Conservation (phyloP, 1,140 invertebrate genomes). For the Ectropis grisescens region DNA sequence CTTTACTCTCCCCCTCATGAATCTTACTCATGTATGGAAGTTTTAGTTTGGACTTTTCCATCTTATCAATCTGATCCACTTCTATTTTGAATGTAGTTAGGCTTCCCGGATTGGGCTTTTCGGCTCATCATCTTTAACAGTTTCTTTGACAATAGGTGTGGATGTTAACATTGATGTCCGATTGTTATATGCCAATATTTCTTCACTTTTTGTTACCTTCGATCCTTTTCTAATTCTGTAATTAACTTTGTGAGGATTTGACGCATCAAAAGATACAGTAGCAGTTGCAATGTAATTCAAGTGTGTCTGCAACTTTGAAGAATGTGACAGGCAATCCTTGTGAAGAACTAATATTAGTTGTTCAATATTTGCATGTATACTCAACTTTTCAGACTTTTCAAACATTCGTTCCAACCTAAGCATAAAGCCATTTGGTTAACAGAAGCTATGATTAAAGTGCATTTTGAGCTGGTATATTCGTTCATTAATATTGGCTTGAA, state of each 20-base stretch:
- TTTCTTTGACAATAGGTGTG: slow-evolving; percentile 41
- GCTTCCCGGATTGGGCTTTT: slow-evolving; percentile 48
- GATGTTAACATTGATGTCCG: slow-evolving; percentile 36
- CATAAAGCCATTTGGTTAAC: slow-evolving; percentile 53
- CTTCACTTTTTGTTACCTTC: slow-evolving; percentile 62
- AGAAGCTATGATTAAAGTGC: slow-evolving; percentile 51
- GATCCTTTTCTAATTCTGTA: slow-evolving; percentile 58
- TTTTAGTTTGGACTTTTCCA: slow-evolving; percentile 67
- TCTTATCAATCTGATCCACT: slow-evolving; percentile 68
- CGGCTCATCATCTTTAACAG: slow-evolving; percentile 38
- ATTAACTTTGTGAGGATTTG: slow-evolving; percentile 25
- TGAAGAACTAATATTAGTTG: slow-evolving; percentile 66
- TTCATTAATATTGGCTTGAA: slow-evolving; percentile 15
- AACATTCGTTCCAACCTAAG: slow-evolving; percentile 38
- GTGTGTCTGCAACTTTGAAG: slow-evolving; percentile 46
- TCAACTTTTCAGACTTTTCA: slow-evolving; percentile 27
- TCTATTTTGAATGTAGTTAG: slow-evolving; percentile 73
- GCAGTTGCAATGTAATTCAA: slow-evolving; percentile 64
- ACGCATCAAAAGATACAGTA: slow-evolving; percentile 43
- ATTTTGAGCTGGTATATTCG: slow-evolving; percentile 17
- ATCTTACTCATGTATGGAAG: slow-evolving; percentile 71
- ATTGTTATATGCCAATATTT: slow-evolving; percentile 50
- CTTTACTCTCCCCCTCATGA: slow-evolving; percentile 59
- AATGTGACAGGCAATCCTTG: slow-evolving; percentile 56
- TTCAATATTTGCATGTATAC: slow-evolving; percentile 25